Evolutionary conservation across 1,140 invertebrate genomes (phyloP), one percentile per base, ranked within the genome.

Genomic region (Leguminivora glycinivorella): DNA sequence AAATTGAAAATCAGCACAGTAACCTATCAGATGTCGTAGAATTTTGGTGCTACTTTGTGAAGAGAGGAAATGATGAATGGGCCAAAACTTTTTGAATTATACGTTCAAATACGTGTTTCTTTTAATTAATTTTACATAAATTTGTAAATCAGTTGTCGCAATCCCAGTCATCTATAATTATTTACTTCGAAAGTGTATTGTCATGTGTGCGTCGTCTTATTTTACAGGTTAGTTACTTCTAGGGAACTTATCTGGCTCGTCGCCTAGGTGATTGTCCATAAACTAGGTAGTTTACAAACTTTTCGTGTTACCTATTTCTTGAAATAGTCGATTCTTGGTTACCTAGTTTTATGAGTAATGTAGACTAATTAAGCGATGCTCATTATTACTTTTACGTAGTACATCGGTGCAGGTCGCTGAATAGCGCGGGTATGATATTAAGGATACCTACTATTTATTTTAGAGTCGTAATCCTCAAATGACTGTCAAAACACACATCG

Each of bases 311-410:
- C 47, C 47, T 52, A 9, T 52, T 52, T 52, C 47, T 52, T 52
- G 9, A 52, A 17, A 52, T 52, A 52, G 47, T 52, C 47, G 47
- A 52, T 52, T 52, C 47, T 52, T 52, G 47, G 47, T 52, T 52
- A 52, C 47, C 47, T 52, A 52, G 47, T 52, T 52, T 52, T 52
- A 52, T 52, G 47, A 52, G 47, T 52, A 52, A 52, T 22, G 47
- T 52, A 52, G 19, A 22, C 19, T 52, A 52, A 52, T 52, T 52
- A 52, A 52, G 47, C 47, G 7, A 52, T 52, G 47, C 47, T 52
- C 47, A 52, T 52, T 19, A 22, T 52, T 52, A 52, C 17, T 52
- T 52, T 52, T 43, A 34, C 12, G 31, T 34, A 52, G n/a, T 52
- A 19, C 12, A n/a, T 43, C 40, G 40, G 47, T 52, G 47, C 47